Evolutionary conservation across 2,888 invertebrate genomes (phyloP), one percentile per base, ranked within the genome.

Genomic region (Eudemis profundana): DNA sequence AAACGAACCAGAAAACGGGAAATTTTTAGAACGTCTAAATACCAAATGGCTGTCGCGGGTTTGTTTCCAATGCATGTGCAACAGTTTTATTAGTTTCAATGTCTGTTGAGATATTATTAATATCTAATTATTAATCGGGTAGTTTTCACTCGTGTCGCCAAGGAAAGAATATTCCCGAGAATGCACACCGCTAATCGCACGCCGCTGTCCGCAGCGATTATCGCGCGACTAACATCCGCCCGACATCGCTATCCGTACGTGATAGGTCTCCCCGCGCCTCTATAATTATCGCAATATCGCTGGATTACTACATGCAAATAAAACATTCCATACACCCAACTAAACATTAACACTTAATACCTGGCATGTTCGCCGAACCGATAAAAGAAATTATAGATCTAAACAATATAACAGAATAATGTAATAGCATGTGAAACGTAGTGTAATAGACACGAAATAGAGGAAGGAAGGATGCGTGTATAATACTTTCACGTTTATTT

Each of bases 241-340:
- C 40, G 40, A 17, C 53, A 40, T 40, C 33, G n/a, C 15, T 15
- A 14, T 14, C 14, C 38, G 44, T 47, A 65, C 65, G 65, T 65
- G 65, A 60, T 60, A 65, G 59, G 59, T 65, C 59, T 60, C 46
- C 15, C 40, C 40, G 29, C 15, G 5, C 59, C 27, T 51, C 59
- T 46, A 38, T 59, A 60, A 65, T 60, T 60, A 59, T 50, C 49
- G 21, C 27, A 23, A 38, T 23, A 36, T 40, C 19, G 42, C 44
- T 44, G 19, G 3, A 49, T 46, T 38, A 38, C 21, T 61, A 49
- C 44, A 46, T 56, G 23, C 21, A 33, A 53, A 29, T 29, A 50
- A 38, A 65, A 44, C 21, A 33, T 49, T 40, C 4, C 4, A 27
- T 51, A 51, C 27, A 19, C 10, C 49, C 17, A 27, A 47, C 49